Evolutionary conservation across 2,888 invertebrate species (phyloP).

Genomic region (Xanthorhoe spadicearia): DNA sequence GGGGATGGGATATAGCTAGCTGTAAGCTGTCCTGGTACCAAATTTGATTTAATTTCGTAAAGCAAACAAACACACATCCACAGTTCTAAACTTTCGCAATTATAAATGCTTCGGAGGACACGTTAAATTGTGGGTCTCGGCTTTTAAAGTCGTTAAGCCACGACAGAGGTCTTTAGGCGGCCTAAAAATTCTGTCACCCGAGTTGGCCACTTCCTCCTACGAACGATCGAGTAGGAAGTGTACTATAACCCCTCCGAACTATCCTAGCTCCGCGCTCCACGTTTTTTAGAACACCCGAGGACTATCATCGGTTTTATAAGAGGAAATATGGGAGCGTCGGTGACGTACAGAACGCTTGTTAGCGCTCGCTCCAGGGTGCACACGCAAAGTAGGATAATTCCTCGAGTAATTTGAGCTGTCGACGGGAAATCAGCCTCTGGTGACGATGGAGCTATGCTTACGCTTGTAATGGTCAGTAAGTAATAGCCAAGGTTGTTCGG

Average conservation of each 20-base stretch:
- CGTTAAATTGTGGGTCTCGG: no score
- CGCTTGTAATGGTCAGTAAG: constrained; percentile 68
- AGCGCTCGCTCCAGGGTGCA: constrained; percentile 63
- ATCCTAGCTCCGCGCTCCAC: constrained; percentile 46
- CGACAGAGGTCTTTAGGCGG: no score
- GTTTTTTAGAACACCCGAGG: constrained; percentile 71
- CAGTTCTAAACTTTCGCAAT: no score
- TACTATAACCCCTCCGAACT: constrained; percentile 12
- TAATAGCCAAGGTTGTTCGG: constrained; percentile 80
- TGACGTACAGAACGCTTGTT: constrained; percentile 69
- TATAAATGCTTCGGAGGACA: no score
- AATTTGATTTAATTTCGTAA: no score
- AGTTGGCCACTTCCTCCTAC: no score
- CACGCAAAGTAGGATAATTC: constrained; percentile 75
- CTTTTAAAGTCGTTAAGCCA: no score
- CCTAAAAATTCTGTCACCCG: no score
- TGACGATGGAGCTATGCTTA: constrained; percentile 68
- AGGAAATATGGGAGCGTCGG: constrained; percentile 66
- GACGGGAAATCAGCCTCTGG: constrained; percentile 74
- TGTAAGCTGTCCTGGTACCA: no score
- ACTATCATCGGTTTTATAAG: constrained; percentile 75
- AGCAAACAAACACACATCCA: no score
- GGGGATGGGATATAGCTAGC: no score
- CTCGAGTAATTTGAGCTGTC: constrained; percentile 76
- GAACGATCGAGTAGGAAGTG: no score